Evolutionary conservation across 2,888 invertebrate genomes (phyloP).

Genomic region (Nomada hirtipes): DNA sequence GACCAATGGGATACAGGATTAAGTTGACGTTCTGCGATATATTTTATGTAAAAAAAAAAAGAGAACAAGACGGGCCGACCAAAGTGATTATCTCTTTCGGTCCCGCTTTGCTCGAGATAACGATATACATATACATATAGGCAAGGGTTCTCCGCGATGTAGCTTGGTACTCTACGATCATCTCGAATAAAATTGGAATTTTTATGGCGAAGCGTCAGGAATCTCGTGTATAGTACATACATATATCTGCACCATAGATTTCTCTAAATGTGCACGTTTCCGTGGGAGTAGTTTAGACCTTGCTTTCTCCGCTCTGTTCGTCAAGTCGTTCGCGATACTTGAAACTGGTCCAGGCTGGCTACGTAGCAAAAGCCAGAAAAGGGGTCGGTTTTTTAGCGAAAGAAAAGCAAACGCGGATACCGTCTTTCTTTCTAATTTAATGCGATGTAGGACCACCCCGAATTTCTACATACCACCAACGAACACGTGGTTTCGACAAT

Average conservation of each 20-base stretch:
- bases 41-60: too few species aligned
- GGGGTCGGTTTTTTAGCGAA: conserved; percentile 31
- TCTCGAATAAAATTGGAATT: conserved; percentile 7
- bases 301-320: conserved; percentile 49
- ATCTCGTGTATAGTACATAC: not conserved
- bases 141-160: conserved; percentile 8
- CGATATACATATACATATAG: not conserved
- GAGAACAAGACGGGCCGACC: conserved; percentile 4
- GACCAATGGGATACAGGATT: not conserved
- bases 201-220: not conserved
- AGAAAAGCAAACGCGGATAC: conserved; percentile 19
- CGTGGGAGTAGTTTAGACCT: conserved; percentile 18
- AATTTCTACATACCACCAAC: not conserved
- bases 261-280: conserved; percentile 20
- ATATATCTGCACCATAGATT: conserved; percentile 1
- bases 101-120: not conserved
- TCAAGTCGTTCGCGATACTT: conserved; percentile 39
- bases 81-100: conserved; percentile 26
- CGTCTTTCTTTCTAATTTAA: conserved; percentile 40
- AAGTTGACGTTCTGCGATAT: not conserved
- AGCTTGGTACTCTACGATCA: not conserved
- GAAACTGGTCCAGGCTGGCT: conserved; percentile 45
- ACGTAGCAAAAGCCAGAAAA: conserved; percentile 24
- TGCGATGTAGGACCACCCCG: not conserved
- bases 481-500: not conserved